Base-by-base conservation (phyloP, 2,797 vertebrate genomes). In the Jordanella pulchra region DNA sequence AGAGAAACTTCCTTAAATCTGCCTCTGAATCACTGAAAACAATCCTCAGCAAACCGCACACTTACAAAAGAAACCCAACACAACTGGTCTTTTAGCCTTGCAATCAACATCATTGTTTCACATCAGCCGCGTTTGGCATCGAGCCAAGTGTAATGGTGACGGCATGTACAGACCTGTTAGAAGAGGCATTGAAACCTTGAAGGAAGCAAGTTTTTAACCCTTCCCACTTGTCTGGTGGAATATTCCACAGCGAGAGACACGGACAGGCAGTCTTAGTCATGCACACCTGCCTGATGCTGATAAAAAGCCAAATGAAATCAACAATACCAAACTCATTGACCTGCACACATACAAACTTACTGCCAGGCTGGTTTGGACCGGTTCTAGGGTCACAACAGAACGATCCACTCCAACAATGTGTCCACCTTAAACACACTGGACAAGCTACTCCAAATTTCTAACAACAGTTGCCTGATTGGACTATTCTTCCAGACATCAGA, bases 191-290 rank as follows among this genome's bases (percentile, higher is more conserved):
- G n/a, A 83, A 50, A 78, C 66, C 32, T 69, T 7, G 14, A 42
- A 65, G 48, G 69, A 21, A 39, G 32, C 61, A 50, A 13, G 25
- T 65, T 78, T 68, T 27, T 18, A 61, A 48, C 72, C 7, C 61
- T 44, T 1, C 80, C 76, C 79, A 61, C 72, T 65, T 48, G 15
- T 61, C 28, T 53, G 30, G 42, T 79, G 88, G 79, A 86, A 91
- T 86, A 90, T 91, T 89, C 85, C 86, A 89, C 82, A 69, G 72
- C 28, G 47, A 2, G 58, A 27, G 27, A 21, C 18, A 17, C 25
- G 7, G 39, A 44, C 61, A 54, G 28, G 42, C 66, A 45, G 61
- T 27, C 61, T 14, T 23, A n/a, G 25, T 30, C 35, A 66, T 17
- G 35, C 21, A 69, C 67, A 32, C 39, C 79, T 21, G 69, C 54